These are phyloP conservation scores for Passerina amoena DNA, from an alignment of 2,113 vertebrate genomes.

Conservation along the genomic window DNA sequence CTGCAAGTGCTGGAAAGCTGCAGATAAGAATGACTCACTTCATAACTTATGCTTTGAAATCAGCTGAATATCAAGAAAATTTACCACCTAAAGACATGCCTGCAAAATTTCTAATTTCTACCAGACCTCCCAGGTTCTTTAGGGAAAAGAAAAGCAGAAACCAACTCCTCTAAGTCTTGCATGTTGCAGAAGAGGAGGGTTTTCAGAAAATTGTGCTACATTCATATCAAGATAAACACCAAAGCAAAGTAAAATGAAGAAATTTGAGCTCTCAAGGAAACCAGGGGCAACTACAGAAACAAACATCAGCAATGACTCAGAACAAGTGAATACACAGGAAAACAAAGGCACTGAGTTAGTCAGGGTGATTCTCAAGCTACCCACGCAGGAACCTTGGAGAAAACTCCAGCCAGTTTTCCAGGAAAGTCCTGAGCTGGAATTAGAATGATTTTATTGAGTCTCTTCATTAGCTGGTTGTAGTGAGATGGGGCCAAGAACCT, in stretches of 20 bases:
- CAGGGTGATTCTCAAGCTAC: neutral
- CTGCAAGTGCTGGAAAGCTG: constrained; percentile 5
- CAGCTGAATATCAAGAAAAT: constrained; percentile 1
- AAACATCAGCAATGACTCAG: constrained; percentile 53
- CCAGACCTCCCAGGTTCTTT: neutral
- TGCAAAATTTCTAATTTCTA: neutral
- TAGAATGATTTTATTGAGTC: neutral
- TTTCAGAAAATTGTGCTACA: neutral
- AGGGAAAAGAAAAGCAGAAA: neutral
- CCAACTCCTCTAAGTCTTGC: neutral
- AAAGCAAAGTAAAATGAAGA: constrained; percentile 9
- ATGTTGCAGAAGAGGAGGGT: neutral
- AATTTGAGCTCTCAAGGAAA: constrained; percentile 7
- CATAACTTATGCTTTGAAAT: neutral
- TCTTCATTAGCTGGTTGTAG: neutral
- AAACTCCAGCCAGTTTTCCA: neutral
- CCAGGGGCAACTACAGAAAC: constrained; percentile 43
- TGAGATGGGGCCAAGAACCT: neutral
- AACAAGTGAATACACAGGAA: neutral
- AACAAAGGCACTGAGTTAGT: neutral
- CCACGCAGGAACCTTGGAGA: neutral
- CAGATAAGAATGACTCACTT: constrained; percentile 32
- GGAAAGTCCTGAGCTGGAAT: neutral
- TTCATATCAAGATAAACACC: neutral
- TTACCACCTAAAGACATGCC: neutral